phyloP scores from a whole-genome alignment of 2,888 invertebrate species.

The Idaea dimidiata region DNA sequence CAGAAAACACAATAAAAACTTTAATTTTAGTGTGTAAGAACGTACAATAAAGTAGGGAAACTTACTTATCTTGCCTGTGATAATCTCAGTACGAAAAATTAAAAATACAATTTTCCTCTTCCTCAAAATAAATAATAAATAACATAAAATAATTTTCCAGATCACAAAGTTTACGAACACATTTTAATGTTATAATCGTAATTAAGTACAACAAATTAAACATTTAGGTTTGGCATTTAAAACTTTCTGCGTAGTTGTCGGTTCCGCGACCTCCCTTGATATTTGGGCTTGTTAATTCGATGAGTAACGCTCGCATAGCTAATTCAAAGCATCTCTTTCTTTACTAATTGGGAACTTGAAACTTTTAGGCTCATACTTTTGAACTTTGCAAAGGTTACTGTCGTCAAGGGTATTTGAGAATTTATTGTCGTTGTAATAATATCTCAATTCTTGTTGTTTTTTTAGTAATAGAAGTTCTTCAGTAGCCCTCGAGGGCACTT shows the following conservation, averaged over 20 bases:
- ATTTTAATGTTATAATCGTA: slow-evolving; percentile 1
- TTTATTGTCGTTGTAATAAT: neutral
- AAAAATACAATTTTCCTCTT: neutral
- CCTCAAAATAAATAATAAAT: neutral
- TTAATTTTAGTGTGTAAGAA: no score
- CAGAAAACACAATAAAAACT: no score
- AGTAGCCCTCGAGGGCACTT: no score
- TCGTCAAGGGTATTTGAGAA: neutral
- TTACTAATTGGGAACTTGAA: neutral
- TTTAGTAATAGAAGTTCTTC: no score
- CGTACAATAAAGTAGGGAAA: no score
- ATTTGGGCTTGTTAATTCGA: neutral
- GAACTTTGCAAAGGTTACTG: neutral
- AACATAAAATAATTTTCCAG: neutral
- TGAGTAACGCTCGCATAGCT: neutral
- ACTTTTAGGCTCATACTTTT: neutral
- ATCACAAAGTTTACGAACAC: neutral
- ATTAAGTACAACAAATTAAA: neutral
- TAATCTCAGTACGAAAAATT: neutral
- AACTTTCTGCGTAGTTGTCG: neutral
- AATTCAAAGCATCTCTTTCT: neutral
- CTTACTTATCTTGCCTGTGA: neutral
- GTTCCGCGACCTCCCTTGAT: neutral
- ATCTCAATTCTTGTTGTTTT: no score
- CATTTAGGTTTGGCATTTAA: neutral